phyloP scores from a whole-genome alignment of 2,113 vertebrate species.

The Sisor rabdophorus region DNA sequence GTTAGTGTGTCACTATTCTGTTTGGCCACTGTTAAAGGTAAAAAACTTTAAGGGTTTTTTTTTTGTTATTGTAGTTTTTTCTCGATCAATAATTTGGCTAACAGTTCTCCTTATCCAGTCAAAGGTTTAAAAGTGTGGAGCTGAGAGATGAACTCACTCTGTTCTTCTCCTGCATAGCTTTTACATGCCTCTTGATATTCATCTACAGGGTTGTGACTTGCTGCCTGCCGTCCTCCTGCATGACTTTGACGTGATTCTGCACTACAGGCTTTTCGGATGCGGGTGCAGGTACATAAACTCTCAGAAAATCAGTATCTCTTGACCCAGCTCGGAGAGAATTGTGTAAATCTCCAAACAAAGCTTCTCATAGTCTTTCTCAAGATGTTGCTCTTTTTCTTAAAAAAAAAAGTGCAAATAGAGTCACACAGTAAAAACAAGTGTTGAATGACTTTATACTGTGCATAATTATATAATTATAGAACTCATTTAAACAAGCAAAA shows the following conservation, averaged over 20 bases:
- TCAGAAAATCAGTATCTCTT: constrained; percentile 22
- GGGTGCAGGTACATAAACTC: constrained; percentile 12
- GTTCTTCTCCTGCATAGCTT: constrained; percentile 26
- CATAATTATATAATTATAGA: constrained; percentile 24
- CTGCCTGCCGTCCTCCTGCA: constrained; percentile 33
- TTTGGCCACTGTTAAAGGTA: constrained; percentile 41
- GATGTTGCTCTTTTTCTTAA: constrained; percentile 20
- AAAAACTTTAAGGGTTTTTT: constrained; percentile 3
- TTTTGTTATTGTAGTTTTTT: background rate
- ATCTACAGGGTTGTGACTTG: constrained; percentile 19
- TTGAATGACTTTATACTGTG: constrained; percentile 32
- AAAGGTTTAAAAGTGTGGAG: constrained; percentile 10
- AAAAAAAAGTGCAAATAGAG: constrained; percentile 36
- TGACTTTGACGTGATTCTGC: constrained; percentile 24
- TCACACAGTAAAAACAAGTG: constrained; percentile 38
- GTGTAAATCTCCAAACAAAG: constrained; percentile 9
- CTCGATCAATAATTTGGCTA: constrained; percentile 31
- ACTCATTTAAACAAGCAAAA: constrained; percentile 35
- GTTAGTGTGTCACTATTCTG: constrained; percentile 33
- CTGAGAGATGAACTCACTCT: constrained; percentile 16
- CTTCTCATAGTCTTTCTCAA: constrained; percentile 31
- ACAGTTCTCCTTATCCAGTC: constrained; percentile 24
- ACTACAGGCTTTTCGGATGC: constrained; percentile 12
- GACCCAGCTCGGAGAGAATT: constrained; percentile 15
- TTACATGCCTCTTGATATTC: constrained; percentile 27